These are phyloP conservation scores for Neolamprologus devosi DNA, from an alignment of 2,113 vertebrate species.

Conservation along the genomic window DNA sequence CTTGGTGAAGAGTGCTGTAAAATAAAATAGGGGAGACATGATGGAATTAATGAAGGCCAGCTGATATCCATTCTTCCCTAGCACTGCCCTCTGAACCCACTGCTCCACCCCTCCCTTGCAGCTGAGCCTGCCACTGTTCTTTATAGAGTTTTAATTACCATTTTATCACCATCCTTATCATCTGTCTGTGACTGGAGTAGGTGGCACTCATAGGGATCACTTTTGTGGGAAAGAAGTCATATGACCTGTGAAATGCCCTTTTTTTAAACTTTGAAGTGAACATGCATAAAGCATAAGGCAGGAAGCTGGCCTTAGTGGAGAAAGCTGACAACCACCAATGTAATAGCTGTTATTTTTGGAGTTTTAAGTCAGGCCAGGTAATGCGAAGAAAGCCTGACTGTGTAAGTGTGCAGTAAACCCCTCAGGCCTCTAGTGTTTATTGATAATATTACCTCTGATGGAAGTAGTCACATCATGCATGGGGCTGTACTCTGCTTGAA, in stretches of 20 bases:
- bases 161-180: background rate
- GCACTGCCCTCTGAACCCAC: background rate
- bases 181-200: background rate
- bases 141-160: background rate
- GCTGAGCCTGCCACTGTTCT: background rate
- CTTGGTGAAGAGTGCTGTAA: background rate
- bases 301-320: background rate
- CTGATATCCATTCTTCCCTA: background rate
- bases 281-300: background rate
- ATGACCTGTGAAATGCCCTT: background rate
- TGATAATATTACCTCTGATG: background rate
- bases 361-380: background rate
- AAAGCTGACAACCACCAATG: background rate
- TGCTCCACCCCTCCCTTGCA: background rate
- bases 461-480: background rate
- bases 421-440: background rate
- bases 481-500: background rate
- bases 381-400: background rate
- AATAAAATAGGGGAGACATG: background rate
- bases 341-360: background rate
- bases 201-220: background rate
- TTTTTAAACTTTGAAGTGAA: background rate
- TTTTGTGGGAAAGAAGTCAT: background rate
- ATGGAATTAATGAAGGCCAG: background rate
- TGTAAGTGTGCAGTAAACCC: background rate